These are phyloP conservation scores for Lutjanus argentimaculatus DNA, from an alignment of 2,797 vertebrate species.

Conservation along the genomic window DNA sequence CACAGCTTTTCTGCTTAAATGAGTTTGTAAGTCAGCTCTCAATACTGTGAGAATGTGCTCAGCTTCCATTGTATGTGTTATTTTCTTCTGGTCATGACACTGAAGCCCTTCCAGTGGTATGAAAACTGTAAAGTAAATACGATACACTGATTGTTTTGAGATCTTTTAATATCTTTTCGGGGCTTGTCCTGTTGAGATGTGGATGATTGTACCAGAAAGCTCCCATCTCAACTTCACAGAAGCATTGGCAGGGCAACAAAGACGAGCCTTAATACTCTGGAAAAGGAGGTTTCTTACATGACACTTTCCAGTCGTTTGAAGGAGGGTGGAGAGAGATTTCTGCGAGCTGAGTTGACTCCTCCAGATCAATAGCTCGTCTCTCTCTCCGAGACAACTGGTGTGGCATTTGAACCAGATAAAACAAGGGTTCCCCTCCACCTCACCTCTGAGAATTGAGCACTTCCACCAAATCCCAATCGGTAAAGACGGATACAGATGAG, in stretches of 20 bases:
- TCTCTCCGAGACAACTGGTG: constrained; percentile 85
- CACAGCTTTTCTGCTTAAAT: not conserved
- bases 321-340: constrained; percentile 83
- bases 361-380: constrained; percentile 88
- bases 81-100: not conserved
- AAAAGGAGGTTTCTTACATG: constrained; percentile 83
- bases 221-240: constrained; percentile 66
- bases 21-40: constrained; percentile 10
- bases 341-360: constrained; percentile 83
- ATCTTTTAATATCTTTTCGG: constrained; percentile 45
- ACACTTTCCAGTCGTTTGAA: constrained; percentile 84
- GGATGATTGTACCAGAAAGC: constrained; percentile 64
- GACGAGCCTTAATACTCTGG: constrained; percentile 76
- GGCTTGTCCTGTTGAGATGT: constrained; percentile 49
- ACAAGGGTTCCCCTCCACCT: constrained; percentile 85
- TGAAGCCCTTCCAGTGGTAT: not conserved
- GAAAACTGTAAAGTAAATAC: constrained; percentile 30
- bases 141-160: constrained; percentile 43
- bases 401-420: constrained; percentile 90
- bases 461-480: constrained; percentile 83
- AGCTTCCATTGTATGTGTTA: not conserved
- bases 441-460: constrained; percentile 83
- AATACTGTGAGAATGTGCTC: constrained; percentile 3
- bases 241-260: constrained; percentile 69
- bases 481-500: constrained; percentile 85